A percentile compares a stretch with the other conserved stretches of the same genome.
These are phyloP conservation scores for Apodemia duryi DNA, from an alignment of 2,888 invertebrate species.

Conservation along the genomic window DNA sequence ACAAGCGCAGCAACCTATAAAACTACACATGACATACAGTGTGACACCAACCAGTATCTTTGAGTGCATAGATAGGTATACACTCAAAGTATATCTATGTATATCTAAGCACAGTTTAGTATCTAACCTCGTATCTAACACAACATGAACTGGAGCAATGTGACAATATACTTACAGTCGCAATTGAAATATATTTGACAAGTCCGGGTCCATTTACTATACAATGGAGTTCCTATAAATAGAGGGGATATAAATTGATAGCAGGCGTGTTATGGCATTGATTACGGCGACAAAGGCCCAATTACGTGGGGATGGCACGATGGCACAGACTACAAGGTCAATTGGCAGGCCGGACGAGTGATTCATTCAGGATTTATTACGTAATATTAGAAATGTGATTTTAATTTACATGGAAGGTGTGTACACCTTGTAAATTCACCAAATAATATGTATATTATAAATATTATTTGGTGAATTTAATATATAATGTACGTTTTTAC, in stretches of 20 bases:
- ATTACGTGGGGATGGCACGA: slow-evolving; percentile 50
- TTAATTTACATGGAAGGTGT: too few relatives aligned
- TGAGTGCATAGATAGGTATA: too few relatives aligned
- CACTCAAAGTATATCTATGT: too few relatives aligned
- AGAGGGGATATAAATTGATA: slow-evolving; percentile 43
- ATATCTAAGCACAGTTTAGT: too few relatives aligned
- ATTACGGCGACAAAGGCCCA: slow-evolving; percentile 63
- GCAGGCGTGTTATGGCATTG: slow-evolving; percentile 57
- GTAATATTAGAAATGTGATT: too few relatives aligned
- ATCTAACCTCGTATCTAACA: background rate
- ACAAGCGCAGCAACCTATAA: too few relatives aligned
- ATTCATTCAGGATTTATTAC: background rate
- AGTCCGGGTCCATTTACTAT: slow-evolving; percentile 26
- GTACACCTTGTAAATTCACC: too few relatives aligned
- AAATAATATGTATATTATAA: too few relatives aligned
- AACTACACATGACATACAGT: too few relatives aligned
- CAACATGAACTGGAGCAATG: background rate
- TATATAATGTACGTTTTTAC: too few relatives aligned
- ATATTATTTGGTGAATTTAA: too few relatives aligned
- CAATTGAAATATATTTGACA: slow-evolving; percentile 19
- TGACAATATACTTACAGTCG: background rate
- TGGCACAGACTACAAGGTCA: slow-evolving; percentile 55
- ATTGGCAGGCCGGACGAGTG: slow-evolving; percentile 39
- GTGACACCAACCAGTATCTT: too few relatives aligned
- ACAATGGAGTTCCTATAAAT: slow-evolving; percentile 28